Base-by-base conservation (phyloP, 2,888 invertebrate genomes). In the Sphecodes monilicornis region DNA sequence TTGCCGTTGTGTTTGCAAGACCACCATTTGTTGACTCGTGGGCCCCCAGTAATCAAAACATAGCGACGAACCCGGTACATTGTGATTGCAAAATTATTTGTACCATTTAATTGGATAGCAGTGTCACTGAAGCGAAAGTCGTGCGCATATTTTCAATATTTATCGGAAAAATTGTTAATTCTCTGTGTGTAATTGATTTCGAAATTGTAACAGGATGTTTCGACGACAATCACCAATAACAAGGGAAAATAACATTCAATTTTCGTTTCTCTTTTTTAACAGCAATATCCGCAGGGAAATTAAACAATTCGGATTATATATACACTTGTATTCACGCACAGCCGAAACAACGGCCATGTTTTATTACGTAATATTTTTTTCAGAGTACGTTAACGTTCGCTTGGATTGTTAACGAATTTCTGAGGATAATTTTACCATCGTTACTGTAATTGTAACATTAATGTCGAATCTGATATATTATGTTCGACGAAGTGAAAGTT, bases 401-500 rank as follows among this genome's bases (percentile, higher is more conserved):
- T 1, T 11, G 26, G 11, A 57, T 26, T 26, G 13, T 57, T 26
- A 26, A 26, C 26, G 57, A 26, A 18, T 29, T 29, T 60, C 29
- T 18, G 29, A 60, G 6, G 29, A 29, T 29, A 8, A 29, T 60
- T 60, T 29, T 29, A 18, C 29, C 29, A 2, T 8, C 60, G 16
- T 13, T 29, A 60, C 54, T 11, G 18, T 60, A 29, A 60, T 60
- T 60, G 29, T 60, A 60, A 60, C 29, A 60, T 60, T 60, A 60
- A 36, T 8, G 36, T 36, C 66, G 36, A 36, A 66, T 32, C 32
- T 32, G 36, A 66, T 22, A 32, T 36, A 18, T 22, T 66, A 10
- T 36, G 32, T 22, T 32, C 66, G 22, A 3, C 66, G 36, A 66
- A 66, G 66, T 66, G 66, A 66, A 66, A 66, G 66, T 66, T 36